Conservation (phyloP, 2,113 vertebrate species). For the Ptilorrhoa leucosticta region DNA sequence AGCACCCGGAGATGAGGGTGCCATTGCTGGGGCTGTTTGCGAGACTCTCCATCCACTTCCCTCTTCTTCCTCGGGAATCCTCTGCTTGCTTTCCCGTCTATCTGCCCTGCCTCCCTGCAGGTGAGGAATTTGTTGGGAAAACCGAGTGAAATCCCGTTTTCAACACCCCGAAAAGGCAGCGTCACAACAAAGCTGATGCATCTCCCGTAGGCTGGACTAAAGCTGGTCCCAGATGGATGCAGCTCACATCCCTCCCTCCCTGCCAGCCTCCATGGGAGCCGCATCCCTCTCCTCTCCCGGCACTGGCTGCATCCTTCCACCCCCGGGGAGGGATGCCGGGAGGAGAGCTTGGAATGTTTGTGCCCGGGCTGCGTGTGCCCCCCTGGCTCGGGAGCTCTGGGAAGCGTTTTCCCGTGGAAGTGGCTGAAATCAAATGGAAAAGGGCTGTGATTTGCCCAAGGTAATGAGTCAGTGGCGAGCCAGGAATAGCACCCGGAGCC, state of each 20-base stretch:
- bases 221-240: not conserved
- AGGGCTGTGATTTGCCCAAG: not conserved
- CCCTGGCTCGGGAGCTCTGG: accelerated
- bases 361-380: accelerated
- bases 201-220: not conserved
- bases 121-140: not conserved
- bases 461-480: not conserved
- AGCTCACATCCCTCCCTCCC: not conserved
- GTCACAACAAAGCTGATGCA: not conserved
- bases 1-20: not conserved
- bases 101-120: not conserved
- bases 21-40: not conserved
- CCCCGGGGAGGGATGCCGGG: not conserved
- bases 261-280: not conserved
- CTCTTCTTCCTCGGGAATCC: not conserved
- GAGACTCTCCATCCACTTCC: accelerated
- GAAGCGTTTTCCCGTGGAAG: not conserved
- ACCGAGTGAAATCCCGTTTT: accelerated
- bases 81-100: not conserved
- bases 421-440: not conserved
- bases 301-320: not conserved
- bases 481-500: not conserved
- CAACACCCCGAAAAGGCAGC: not conserved
- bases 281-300: not conserved
- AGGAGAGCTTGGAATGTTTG: not conserved